Evolutionary conservation across 2,113 vertebrate genomes (phyloP), one percentile per base, ranked within the genome.

Genomic region (Chaenocephalus aceratus): DNA sequence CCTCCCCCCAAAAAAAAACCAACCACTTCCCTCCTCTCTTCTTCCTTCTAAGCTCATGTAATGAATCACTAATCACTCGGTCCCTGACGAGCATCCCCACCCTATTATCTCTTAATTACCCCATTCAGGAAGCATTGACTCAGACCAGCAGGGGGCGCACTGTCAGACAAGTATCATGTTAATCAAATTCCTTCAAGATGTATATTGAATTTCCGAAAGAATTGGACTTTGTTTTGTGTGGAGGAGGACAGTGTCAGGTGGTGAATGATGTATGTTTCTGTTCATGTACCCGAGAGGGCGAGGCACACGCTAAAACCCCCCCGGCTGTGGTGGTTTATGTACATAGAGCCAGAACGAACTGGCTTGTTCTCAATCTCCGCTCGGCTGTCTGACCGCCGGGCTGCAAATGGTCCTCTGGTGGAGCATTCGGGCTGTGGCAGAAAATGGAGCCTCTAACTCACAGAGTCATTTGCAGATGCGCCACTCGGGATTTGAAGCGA

Each of bases 71-170:
- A 93, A 94, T 94, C 92, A 94, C 89, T 77, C 52, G 9, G 89
- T 92, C 89, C 86, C 91, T 89, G 89, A 93, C 81, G 91, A 94
- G 85, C 88, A 89, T 92, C 88, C 90, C 89, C 77, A 81, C 88
- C 77, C 92, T 87, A 91, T 94, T 94, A 93, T 93, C 89, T 91
- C 88, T 94, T 94, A 94, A 95, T 94, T 94, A 94, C 91, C 91
- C 86, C 81, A 77, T 82, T 85, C 81, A 75, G 63, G 72, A 72
- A 80, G 85, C 74, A 72, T 71, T 30, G 41, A 78, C 60, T n/a
- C 59, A 44, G 62, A 46, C 89, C 91, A 89, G 83, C 78, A 93
- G 92, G 86, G 91, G 93, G 92, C 90, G 16, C n/a, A 51, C 71
- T 80, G 49, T 70, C 68, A 66, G 74, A 81, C 18, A 60, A 26